phyloP scores from a whole-genome alignment of 2,113 vertebrate genomes.

The Microtus pennsylvanicus region DNA sequence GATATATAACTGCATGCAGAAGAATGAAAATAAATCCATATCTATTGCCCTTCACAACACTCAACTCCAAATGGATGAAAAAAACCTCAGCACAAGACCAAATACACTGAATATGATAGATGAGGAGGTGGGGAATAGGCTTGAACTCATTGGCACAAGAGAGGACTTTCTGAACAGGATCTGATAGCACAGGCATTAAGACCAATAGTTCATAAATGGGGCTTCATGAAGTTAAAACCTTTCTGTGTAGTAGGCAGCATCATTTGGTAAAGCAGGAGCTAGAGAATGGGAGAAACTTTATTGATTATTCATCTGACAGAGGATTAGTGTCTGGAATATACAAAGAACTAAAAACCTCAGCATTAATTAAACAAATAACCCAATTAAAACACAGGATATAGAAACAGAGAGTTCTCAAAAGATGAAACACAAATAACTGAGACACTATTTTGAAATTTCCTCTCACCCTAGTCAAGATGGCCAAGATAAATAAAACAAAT shows the following conservation, averaged over 20 bases:
- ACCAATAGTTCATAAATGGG: background rate
- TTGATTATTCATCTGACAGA: background rate
- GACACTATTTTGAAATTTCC: background rate
- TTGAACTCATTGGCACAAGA: too few species aligned
- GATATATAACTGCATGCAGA: too few species aligned
- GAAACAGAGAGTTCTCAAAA: background rate
- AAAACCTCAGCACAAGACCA: too few species aligned
- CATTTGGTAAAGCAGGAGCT: background rate
- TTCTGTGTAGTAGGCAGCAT: background rate
- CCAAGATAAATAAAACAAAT: background rate
- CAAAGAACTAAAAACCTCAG: background rate
- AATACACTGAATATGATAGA: too few species aligned
- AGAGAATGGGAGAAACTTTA: background rate
- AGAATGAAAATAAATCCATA: too few species aligned
- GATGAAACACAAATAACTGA: background rate
- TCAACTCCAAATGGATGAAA: too few species aligned
- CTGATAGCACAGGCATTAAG: too few species aligned
- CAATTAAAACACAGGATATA: background rate
- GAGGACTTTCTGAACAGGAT: too few species aligned
- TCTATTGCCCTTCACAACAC: too few species aligned
- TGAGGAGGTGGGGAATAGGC: too few species aligned
- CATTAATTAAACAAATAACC: background rate
- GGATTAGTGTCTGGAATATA: background rate
- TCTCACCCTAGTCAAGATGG: background rate
- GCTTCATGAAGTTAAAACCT: background rate